These are phyloP conservation scores for Leucopternis melanops DNA, from an alignment of 2,113 vertebrate species.

Conservation along the genomic window DNA sequence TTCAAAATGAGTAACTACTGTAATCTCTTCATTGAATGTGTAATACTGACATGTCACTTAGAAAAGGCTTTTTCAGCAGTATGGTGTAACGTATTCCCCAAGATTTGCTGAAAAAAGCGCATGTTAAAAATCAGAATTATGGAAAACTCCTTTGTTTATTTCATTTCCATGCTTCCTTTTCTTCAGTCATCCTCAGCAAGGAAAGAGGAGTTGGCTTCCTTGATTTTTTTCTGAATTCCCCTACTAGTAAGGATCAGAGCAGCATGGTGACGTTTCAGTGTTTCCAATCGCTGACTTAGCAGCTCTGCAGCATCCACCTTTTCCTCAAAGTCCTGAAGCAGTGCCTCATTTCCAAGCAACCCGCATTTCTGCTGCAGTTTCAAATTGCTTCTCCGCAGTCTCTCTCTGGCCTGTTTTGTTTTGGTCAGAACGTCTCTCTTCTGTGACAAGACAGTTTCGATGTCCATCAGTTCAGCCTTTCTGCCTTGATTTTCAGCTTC, in stretches of 20 bases:
- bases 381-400: slow-evolving; percentile 65
- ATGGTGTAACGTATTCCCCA: background rate
- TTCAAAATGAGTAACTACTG: background rate
- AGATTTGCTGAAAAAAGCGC: background rate
- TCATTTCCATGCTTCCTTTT: background rate
- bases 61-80: background rate
- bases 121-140: background rate
- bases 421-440: slow-evolving; percentile 67
- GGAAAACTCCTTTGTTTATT: background rate
- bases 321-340: slow-evolving; percentile 79
- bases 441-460: slow-evolving; percentile 54
- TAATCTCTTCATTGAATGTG: background rate
- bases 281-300: slow-evolving; percentile 63
- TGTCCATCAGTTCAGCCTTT: slow-evolving; percentile 48
- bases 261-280: slow-evolving; percentile 58
- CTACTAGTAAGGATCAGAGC: slow-evolving; percentile 48
- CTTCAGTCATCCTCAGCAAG: background rate
- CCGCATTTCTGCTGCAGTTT: slow-evolving; percentile 68
- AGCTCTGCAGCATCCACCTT: slow-evolving; percentile 45
- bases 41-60: too few species aligned
- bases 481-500: slow-evolving; percentile 66
- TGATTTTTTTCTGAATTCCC: slow-evolving; percentile 59
- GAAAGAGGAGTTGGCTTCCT: slow-evolving; percentile 39
- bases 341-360: slow-evolving; percentile 71
- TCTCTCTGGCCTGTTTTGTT: slow-evolving; percentile 67